Conservation (phyloP, 2,113 vertebrate genomes). For the Donacobius atricapilla region DNA sequence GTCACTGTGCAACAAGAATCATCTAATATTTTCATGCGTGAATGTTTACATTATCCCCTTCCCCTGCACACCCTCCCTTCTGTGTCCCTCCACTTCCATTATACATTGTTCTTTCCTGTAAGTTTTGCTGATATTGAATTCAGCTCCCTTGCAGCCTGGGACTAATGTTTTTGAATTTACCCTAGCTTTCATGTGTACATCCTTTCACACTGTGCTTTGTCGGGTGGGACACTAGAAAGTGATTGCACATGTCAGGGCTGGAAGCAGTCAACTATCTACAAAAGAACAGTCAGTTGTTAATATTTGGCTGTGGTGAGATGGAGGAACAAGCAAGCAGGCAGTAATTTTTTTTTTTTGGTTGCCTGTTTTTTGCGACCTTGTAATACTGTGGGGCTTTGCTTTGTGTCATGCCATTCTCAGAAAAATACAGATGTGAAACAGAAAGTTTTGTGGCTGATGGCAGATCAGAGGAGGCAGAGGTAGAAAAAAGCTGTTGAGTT, state of each 20-base stretch:
- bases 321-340: slow-evolving; percentile 10
- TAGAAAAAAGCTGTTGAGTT: neutral
- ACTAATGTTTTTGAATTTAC: slow-evolving; percentile 23
- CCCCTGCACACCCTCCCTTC: neutral
- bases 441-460: neutral
- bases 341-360: neutral
- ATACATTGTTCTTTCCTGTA: slow-evolving; percentile 28
- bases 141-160: neutral
- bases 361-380: neutral
- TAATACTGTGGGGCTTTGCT: neutral
- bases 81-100: neutral
- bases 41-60: slow-evolving; percentile 3
- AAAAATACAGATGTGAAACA: slow-evolving; percentile 25
- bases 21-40: slow-evolving; percentile 29
- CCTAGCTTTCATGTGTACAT: slow-evolving; percentile 49
- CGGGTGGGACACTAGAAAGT: neutral
- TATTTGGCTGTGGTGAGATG: slow-evolving; percentile 21
- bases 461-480: neutral
- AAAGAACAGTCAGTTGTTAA: neutral
- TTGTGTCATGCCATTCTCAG: slow-evolving; percentile 13
- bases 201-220: slow-evolving; percentile 58
- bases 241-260: slow-evolving; percentile 31
- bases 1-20: slow-evolving; percentile 69
- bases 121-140: slow-evolving; percentile 21
- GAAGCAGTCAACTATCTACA: slow-evolving; percentile 48